A percentile compares a stretch with the other conserved stretches of the same genome.
Conservation (phyloP, 2,888 invertebrate genomes). For the Idaea biselata region DNA sequence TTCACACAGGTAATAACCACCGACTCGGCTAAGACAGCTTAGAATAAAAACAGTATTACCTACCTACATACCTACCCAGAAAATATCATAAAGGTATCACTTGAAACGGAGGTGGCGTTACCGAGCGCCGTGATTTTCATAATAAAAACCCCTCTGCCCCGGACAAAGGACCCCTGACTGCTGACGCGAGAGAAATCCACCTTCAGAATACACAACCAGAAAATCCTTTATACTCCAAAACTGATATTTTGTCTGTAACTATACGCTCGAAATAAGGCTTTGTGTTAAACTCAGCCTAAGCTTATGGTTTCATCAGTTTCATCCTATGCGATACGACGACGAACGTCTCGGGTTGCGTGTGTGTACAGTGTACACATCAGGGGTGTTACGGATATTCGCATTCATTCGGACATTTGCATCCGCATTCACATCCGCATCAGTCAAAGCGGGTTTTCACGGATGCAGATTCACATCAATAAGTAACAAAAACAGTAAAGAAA, state of each 20-base stretch:
- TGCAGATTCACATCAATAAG: no score
- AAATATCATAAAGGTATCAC: conserved; percentile 11
- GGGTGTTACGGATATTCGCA: no score
- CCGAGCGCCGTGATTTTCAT: conserved; percentile 29
- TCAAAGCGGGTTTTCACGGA: no score
- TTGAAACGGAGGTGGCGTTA: conserved; percentile 3
- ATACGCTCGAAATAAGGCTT: conserved; percentile 30
- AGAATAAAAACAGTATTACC: background rate
- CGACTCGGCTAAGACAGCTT: background rate
- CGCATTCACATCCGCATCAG: no score
- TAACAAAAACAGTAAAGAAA: no score
- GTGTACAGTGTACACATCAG: background rate
- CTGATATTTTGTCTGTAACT: conserved; percentile 42
- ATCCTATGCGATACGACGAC: background rate
- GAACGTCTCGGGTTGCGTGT: background rate
- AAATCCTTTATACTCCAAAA: conserved; percentile 35
- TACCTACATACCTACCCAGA: background rate
- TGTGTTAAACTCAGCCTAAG: conserved; percentile 24
- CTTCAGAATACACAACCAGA: conserved; percentile 37
- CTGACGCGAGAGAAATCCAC: conserved; percentile 25
- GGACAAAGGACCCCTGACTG: conserved; percentile 30
- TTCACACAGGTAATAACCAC: background rate
- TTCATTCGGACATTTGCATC: no score
- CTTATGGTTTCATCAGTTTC: conserved; percentile 23
- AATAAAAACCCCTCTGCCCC: conserved; percentile 28